Base-by-base conservation (phyloP, 2,113 vertebrate species). In the Monopterus albus region DNA sequence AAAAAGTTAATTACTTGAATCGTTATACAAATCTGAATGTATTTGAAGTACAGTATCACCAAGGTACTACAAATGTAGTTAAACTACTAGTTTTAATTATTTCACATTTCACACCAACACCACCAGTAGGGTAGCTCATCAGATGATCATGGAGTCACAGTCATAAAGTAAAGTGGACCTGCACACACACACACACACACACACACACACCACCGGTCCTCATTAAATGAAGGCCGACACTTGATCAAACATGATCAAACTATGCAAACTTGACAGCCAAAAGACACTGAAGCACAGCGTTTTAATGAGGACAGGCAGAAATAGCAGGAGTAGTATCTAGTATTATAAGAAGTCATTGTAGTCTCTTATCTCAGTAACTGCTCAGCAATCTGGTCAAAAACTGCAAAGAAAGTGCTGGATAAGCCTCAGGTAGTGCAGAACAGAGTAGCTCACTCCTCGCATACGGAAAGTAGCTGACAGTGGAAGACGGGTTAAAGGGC, bases 111-210 rank as follows among this genome's bases (percentile, higher is more conserved):
- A n/a, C n/a, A n/a, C n/a, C n/a, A n/a, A n/a, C n/a, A n/a, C n/a
- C n/a, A n/a, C n/a, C n/a, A n/a, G n/a, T n/a, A 15, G 13, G 38
- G 52, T 1, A 36, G 6, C 29, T 71, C 38, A 28, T 13, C 65
- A 59, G 26, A 68, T 36, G 17, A 25, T 47, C 5, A 26, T 72
- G 42, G 9, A 76, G 42, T 33, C 31, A 50, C 25, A 72, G 51
- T 26, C n/a, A n/a, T n/a, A n/a, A n/a, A n/a, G n/a, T n/a, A n/a
- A n/a, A n/a, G n/a, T n/a, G n/a, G n/a, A n/a, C n/a, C n/a, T n/a
- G n/a, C n/a, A n/a, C n/a, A n/a, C n/a, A n/a, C n/a, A n/a, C n/a
- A n/a, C n/a, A n/a, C n/a, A n/a, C n/a, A n/a, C n/a, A 1, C 17
- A 2, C 40, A 47, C 33, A 49, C 20, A 31, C n/a, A 42, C 47